Evolutionary conservation across 2,888 invertebrate species (phyloP).

Genomic region (Chironomus riparius): DNA sequence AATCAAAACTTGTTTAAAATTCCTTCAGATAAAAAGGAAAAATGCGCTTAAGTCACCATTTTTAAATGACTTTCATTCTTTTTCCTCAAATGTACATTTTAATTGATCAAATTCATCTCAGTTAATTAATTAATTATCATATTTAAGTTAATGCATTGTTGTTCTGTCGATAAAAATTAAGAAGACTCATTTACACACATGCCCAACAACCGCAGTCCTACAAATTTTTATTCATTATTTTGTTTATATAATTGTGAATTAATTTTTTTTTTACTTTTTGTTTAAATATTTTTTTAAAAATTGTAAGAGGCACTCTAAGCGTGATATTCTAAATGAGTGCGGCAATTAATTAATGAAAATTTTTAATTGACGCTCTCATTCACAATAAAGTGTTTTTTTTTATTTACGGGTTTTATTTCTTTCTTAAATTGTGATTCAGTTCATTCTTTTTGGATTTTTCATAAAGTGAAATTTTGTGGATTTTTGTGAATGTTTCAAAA

Average conservation of each 20-base stretch:
- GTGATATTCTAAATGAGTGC: background rate
- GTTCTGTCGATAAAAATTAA: background rate
- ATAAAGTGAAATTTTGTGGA: background rate
- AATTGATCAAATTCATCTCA: background rate
- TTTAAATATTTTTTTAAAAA: conserved; percentile 1
- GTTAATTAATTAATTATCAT: background rate
- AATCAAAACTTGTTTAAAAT: no score
- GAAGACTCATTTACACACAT: background rate
- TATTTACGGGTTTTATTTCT: background rate
- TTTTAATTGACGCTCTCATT: background rate
- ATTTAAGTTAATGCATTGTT: background rate
- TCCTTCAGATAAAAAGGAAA: no score
- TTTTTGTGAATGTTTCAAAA: background rate
- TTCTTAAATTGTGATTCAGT: background rate
- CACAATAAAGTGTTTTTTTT: background rate
- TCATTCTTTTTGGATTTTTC: background rate
- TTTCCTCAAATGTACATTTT: background rate
- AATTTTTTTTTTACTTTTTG: background rate
- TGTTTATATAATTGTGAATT: background rate
- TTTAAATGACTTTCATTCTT: no score
- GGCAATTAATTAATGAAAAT: background rate
- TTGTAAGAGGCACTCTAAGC: conserved; percentile 26
- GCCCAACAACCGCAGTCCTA: background rate
- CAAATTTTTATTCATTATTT: background rate
- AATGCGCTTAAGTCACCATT: no score